These are phyloP conservation scores for Gila orcuttii DNA, from an alignment of 2,113 vertebrate species.

Conservation along the genomic window DNA sequence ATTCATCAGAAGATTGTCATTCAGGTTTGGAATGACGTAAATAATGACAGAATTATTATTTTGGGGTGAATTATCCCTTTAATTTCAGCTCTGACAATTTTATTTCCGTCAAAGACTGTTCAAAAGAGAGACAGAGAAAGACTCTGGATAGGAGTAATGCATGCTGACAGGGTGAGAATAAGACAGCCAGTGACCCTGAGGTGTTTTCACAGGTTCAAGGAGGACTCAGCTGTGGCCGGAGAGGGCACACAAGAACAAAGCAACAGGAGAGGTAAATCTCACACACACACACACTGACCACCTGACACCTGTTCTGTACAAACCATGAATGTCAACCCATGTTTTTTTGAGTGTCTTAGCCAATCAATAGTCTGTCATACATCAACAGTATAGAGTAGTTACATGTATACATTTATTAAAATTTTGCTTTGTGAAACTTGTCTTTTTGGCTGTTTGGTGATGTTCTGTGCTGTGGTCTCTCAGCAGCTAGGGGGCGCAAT, in stretches of 20 bases:
- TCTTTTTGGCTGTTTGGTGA: constrained; percentile 44
- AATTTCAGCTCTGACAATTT: neutral
- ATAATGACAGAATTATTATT: neutral
- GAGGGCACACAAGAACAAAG: constrained; percentile 68
- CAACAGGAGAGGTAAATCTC: constrained; percentile 74
- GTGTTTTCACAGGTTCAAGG: constrained; percentile 83
- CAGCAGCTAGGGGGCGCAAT: constrained; percentile 69
- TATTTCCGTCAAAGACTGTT: neutral
- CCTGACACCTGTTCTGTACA: neutral
- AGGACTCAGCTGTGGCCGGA: constrained; percentile 65
- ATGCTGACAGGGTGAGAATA: constrained; percentile 39
- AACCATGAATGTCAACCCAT: neutral
- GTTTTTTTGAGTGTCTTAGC: neutral
- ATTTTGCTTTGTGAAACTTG: neutral
- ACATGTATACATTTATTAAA: neutral
- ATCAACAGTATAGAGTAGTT: neutral
- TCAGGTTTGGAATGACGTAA: neutral
- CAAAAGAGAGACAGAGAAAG: neutral
- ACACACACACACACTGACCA: neutral
- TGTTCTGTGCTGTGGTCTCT: constrained; percentile 65
- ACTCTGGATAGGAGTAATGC: neutral
- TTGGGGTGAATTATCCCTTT: neutral
- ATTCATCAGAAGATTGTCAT: neutral
- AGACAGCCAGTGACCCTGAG: constrained; percentile 47
- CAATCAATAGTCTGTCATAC: neutral